Conservation (phyloP, 2,113 vertebrate species). For the Aviceda subcristata region DNA sequence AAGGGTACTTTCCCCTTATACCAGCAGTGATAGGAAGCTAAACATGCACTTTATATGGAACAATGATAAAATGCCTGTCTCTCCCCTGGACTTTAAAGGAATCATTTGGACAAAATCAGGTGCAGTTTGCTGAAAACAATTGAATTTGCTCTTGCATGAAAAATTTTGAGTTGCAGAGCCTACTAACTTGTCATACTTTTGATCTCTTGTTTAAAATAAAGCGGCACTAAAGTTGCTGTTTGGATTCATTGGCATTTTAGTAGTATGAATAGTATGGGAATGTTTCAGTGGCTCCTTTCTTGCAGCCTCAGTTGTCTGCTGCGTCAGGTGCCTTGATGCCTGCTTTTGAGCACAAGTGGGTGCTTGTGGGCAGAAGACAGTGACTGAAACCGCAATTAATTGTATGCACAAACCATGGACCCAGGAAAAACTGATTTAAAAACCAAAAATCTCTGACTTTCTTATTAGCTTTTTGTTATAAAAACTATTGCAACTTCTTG, state of each 20-base stretch:
- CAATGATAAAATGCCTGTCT: background rate
- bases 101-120: background rate
- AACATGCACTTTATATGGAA: background rate
- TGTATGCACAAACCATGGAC: background rate
- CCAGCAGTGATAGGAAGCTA: background rate
- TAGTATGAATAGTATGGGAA: background rate
- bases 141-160: background rate
- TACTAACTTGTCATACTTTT: background rate
- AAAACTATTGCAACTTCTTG: background rate
- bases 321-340: fast-evolving
- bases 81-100: background rate
- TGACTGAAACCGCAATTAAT: background rate
- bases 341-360: background rate
- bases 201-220: background rate
- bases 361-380: background rate
- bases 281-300: background rate
- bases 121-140: background rate
- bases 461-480: background rate
- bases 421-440: background rate
- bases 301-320: background rate
- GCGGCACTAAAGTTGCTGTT: background rate
- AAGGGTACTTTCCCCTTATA: background rate
- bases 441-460: background rate
- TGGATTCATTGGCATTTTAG: background rate
- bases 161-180: background rate